Base-by-base conservation (phyloP, 2,888 invertebrate genomes). In the Hylaea fasciaria region DNA sequence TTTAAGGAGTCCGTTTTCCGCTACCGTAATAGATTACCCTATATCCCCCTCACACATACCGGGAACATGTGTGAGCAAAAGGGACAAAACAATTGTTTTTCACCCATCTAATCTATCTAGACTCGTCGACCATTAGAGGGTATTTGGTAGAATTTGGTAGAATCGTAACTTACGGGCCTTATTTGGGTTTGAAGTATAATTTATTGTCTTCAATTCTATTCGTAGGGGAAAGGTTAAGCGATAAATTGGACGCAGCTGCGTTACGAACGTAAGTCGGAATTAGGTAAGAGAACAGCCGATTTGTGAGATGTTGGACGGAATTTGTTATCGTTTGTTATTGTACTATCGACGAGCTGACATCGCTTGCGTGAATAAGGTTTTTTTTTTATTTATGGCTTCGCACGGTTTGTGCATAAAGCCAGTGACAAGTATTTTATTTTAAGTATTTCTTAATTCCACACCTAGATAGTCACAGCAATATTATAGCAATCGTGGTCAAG, bases 141-240 rank as follows among this genome's bases (percentile, higher is more conserved):
- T 80, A 83, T 87, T 87, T 80, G 80, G 75, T 74, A 70, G 74
- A 77, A 83, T 87, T 87, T 80, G 80, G 75, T 74, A 70, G 74
- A 77, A 81, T 79, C 83, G 90, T 87, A 89, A 89, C 83, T 89
- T 86, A 87, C 85, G 81, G 75, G 78, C 82, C 87, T 89, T 90
- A 90, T 90, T 90, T 87, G 86, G 88, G 88, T 86, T 89, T 89
- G 87, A 89, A 90, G 90, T 90, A 91, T 91, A 90, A 92, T 89
- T 91, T 91, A 92, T 90, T 82, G 89, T 89, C 84, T 90, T 91
- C 91, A 90, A 91, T 92, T 91, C 89, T 81, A 89, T 86, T 83
- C 83, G 55, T 46, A 79, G 79, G 85, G 85, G 86, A 91, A 91
- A 92, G 91, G 91, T 92, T 91, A 89, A 87, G 89, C 89, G 72